Conservation (phyloP, 2,113 vertebrate genomes). For the Meleagris gallopavo region DNA sequence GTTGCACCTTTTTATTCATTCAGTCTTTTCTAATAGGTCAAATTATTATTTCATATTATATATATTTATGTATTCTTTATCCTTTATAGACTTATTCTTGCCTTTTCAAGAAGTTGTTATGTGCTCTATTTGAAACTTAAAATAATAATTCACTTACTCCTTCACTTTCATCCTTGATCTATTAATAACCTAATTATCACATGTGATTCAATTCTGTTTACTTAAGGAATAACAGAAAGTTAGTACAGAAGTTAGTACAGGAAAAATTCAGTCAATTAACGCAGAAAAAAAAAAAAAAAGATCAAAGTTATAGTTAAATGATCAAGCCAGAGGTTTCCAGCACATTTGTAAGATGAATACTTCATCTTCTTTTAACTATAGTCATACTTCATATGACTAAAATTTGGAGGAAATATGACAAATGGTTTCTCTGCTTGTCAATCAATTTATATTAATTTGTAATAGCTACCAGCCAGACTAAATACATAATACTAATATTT, state of each 20-base stretch:
- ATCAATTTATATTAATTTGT: neutral
- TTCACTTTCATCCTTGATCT: neutral
- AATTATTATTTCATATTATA: neutral
- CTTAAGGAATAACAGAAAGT: neutral
- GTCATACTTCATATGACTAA: neutral
- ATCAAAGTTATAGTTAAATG: neutral
- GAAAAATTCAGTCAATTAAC: neutral
- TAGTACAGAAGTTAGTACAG: neutral
- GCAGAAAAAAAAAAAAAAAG: neutral
- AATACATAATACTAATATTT: neutral
- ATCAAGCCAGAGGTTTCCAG: neutral
- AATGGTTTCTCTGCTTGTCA: neutral
- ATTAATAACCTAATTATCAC: neutral
- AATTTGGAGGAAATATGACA: neutral
- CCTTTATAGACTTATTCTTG: neutral
- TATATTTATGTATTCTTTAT: neutral
- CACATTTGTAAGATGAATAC: neutral
- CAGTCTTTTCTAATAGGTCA: neutral
- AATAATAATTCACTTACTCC: neutral
- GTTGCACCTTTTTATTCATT: neutral
- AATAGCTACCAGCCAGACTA: neutral
- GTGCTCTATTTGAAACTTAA: neutral
- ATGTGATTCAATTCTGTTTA: neutral
- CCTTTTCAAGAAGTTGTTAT: neutral
- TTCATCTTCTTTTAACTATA: neutral